Percentiles rank a stretch among this genome's conserved stretches.
Conservation (phyloP, 2,888 invertebrate genomes). For the Andrena marginata region DNA sequence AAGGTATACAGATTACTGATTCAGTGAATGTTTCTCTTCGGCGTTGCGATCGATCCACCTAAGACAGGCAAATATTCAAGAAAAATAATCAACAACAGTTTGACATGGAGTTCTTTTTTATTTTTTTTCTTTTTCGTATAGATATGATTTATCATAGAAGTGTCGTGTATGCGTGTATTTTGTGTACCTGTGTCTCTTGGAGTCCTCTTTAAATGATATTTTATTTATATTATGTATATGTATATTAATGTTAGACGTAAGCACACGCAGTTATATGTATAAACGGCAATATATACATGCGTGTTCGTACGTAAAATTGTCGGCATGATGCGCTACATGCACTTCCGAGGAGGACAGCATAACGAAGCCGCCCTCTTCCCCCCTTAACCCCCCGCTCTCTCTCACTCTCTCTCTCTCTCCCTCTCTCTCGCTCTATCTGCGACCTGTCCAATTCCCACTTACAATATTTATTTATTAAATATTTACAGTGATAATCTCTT, state of each 20-base stretch:
- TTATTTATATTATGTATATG: constrained; percentile 78
- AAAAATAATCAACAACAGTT: constrained; percentile 66
- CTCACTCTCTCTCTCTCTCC: too few relatives aligned
- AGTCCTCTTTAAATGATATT: constrained; percentile 66
- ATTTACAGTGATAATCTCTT: constrained; percentile 74
- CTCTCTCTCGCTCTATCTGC: constrained; percentile 1
- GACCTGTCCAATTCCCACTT: constrained; percentile 53
- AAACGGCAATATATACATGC: constrained; percentile 74
- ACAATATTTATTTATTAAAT: constrained; percentile 66
- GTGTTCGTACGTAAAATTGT: constrained; percentile 59
- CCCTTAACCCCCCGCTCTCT: neutral
- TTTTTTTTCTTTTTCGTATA: constrained; percentile 73
- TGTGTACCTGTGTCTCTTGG: constrained; percentile 75
- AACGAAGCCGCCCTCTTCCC: constrained; percentile 14
- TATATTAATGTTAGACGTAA: constrained; percentile 70
- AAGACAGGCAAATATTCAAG: constrained; percentile 49
- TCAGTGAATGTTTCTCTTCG: constrained; percentile 41
- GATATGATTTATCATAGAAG: constrained; percentile 81
- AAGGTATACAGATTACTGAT: constrained; percentile 55
- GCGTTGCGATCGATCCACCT: constrained; percentile 40
- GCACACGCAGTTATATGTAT: constrained; percentile 73
- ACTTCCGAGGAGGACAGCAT: constrained; percentile 33
- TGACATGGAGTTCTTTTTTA: constrained; percentile 79
- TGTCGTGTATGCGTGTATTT: constrained; percentile 75
- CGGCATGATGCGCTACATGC: constrained; percentile 49